Conservation (phyloP, 2,797 vertebrate genomes). For the Helarctos malayanus region DNA sequence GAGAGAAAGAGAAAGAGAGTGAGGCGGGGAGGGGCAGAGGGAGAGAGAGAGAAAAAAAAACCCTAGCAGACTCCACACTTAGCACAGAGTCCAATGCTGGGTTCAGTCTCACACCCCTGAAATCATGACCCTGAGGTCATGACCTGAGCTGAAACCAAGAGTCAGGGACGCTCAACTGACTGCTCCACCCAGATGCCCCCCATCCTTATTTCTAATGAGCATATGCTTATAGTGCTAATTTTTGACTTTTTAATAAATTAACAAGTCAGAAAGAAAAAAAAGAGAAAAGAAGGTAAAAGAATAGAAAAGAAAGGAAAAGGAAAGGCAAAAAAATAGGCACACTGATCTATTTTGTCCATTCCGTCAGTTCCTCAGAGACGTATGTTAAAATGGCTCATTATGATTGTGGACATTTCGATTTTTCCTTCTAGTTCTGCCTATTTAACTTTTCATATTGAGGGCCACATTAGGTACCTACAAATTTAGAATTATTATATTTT, state of each 20-base stretch:
- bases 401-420: neutral
- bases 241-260: neutral
- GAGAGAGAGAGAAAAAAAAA: no score
- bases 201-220: neutral
- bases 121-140: no score
- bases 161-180: no score
- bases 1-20: no score
- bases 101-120: no score
- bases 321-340: neutral
- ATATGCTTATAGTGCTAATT: neutral
- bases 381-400: neutral
- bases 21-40: no score
- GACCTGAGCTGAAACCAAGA: no score
- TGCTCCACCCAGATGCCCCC: neutral
- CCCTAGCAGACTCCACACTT: no score
- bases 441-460: constrained; percentile 17
- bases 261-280: neutral
- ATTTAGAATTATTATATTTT: neutral
- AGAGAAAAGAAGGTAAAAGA: neutral
- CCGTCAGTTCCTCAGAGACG: neutral
- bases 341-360: neutral
- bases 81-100: no score
- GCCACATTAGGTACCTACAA: neutral
- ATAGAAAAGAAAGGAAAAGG: no score
- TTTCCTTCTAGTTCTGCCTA: neutral